Conservation (phyloP, 2,113 vertebrate genomes). For the Grus americana region DNA sequence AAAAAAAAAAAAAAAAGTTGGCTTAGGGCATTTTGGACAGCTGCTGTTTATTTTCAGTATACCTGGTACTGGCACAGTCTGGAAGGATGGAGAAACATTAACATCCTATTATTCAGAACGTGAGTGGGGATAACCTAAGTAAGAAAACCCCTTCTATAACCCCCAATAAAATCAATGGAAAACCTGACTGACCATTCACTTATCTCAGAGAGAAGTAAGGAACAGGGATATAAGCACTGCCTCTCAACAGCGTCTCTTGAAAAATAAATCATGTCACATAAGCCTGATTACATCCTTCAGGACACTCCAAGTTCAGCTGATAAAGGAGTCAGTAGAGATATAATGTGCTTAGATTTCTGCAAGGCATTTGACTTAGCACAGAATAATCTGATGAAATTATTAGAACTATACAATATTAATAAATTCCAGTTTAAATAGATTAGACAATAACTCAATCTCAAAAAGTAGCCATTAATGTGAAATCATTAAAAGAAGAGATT, state of each 20-base stretch:
- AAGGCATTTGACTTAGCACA: background rate
- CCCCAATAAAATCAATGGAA: background rate
- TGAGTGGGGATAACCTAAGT: background rate
- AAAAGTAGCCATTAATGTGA: background rate
- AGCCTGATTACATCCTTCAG: slow-evolving; percentile 32
- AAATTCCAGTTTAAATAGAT: slow-evolving; percentile 28
- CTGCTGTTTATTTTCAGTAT: background rate
- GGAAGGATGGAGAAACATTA: background rate
- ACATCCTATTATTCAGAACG: background rate
- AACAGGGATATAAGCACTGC: background rate
- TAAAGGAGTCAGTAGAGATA: slow-evolving; percentile 1
- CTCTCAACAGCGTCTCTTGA: background rate
- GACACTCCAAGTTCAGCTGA: background rate
- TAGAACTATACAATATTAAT: background rate
- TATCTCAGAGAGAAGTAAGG: background rate
- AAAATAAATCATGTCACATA: slow-evolving; percentile 24
- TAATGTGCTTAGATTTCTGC: background rate
- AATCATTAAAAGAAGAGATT: slow-evolving; percentile 26
- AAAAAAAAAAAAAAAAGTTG: background rate
- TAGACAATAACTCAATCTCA: background rate
- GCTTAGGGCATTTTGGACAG: background rate
- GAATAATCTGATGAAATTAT: slow-evolving; percentile 1
- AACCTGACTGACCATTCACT: slow-evolving; percentile 26
- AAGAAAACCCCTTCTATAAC: background rate
- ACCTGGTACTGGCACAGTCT: background rate